These are phyloP conservation scores for Plecotus auritus DNA, from an alignment of 2,113 vertebrate genomes.

Conservation along the genomic window DNA sequence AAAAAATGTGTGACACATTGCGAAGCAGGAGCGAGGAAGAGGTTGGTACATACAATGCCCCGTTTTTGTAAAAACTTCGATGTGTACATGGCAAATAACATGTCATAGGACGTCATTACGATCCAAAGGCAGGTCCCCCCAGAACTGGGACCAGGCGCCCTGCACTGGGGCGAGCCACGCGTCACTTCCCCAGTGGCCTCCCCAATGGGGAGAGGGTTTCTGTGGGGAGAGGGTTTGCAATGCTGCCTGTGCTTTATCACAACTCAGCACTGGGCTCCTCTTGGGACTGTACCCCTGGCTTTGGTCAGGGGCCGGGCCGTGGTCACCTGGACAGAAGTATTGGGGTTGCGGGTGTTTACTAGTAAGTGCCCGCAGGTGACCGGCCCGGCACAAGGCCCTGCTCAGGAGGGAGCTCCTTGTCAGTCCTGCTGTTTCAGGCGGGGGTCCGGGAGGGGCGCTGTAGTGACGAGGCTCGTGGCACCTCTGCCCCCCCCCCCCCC, in stretches of 20 bases:
- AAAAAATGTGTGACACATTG: background rate
- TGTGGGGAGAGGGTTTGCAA: background rate
- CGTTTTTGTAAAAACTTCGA: background rate
- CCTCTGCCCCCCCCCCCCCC: too few species aligned
- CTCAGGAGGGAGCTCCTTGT: background rate
- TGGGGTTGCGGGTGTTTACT: background rate
- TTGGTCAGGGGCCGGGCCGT: background rate
- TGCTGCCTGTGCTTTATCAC: background rate
- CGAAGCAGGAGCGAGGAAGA: background rate
- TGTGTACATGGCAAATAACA: background rate
- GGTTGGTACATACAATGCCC: too few species aligned
- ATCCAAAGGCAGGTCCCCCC: background rate
- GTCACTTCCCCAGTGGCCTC: too few species aligned
- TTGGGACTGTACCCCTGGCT: background rate
- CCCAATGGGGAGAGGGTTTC: background rate
- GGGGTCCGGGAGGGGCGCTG: background rate
- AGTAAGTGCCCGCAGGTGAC: background rate
- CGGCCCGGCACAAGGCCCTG: background rate
- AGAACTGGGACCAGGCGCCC: background rate
- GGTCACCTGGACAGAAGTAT: background rate
- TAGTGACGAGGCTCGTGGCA: too few species aligned
- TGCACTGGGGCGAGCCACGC: background rate
- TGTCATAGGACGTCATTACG: background rate
- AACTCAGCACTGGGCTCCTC: background rate
- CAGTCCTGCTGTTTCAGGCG: background rate